Evolutionary conservation across 2,797 vertebrate genomes (phyloP), one percentile per base, ranked within the genome.

Genomic region (Sciaenops ocellatus): DNA sequence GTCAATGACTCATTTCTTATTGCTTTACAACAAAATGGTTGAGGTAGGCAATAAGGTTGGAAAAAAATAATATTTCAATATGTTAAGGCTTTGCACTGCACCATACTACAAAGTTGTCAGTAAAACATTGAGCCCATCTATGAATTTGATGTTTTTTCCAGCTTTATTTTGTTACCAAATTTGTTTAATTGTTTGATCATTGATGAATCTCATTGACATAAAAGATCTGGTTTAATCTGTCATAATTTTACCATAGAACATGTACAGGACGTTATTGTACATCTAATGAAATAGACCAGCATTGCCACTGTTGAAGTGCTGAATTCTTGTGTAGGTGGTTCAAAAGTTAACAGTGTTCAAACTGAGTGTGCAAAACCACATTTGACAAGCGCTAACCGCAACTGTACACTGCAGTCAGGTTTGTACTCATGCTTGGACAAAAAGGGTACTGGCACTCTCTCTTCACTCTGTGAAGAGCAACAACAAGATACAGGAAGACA

Each of bases 351-450:
- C 38, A 1, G 50, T 55, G 42, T 41, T 10, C 30, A 64, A 64
- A 44, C 44, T 51, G 24, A 50, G 30, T n/a, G 28, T 6, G 24
- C 18, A 51, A 51, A 71, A 64, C 12, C 44, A 60, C 63, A 42
- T 30, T 1, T 48, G 46, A 34, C 48, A 54, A 52, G 50, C 22
- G 1, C 22, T n/a, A 56, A 30, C 20, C 60, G 18, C 15, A 11
- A 50, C 50, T 69, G 30, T 26, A 34, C 38, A 55, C 47, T 66
- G 63, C 61, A 44, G 63, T 69, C n/a, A 38, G 6, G 46, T 64
- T 11, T 64, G 15, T 28, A 17, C 17, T 41, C 22, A 61, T 67
- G 46, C 18, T 30, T 24, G 24, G 26, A 68, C 8, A 64, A 48
- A 15, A 65, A 50, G 15, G 44, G 44, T n/a, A n/a, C 34, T 11